phyloP scores from a whole-genome alignment of 35 echinoderm and acorn worm genomes.

The Heliocidaris tuberculata region DNA sequence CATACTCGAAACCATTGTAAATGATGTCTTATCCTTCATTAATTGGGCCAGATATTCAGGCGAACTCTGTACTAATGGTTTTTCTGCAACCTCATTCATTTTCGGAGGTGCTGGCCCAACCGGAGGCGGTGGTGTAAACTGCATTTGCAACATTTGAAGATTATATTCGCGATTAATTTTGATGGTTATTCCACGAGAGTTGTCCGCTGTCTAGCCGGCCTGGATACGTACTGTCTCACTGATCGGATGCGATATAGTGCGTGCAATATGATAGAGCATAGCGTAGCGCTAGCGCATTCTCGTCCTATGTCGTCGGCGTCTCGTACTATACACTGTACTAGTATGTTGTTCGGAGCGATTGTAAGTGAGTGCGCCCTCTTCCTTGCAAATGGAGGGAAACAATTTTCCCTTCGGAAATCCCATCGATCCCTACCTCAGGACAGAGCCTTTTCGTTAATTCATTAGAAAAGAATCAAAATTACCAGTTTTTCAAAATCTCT shows the following conservation, averaged over 20 bases:
- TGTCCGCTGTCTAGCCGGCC: not conserved
- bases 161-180: not conserved
- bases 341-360: too few relatives aligned
- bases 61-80: not conserved
- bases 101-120: not conserved
- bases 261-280: too few relatives aligned
- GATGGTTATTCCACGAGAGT: not conserved
- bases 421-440: too few relatives aligned
- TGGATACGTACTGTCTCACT: not conserved
- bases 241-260: not conserved
- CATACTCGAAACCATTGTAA: constrained; percentile 21
- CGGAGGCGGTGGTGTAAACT: constrained; percentile 7
- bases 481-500: too few relatives aligned
- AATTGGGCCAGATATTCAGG: constrained; percentile 31
- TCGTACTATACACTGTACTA: too few relatives aligned
- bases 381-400: too few relatives aligned
- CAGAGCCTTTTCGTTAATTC: too few relatives aligned
- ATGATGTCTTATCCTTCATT: constrained; percentile 24
- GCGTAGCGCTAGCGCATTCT: too few relatives aligned
- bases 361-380: too few relatives aligned
- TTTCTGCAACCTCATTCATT: not conserved
- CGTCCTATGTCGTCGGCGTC: too few relatives aligned
- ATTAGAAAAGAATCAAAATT: too few relatives aligned
- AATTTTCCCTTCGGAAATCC: too few relatives aligned
- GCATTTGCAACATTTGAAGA: constrained; percentile 31